Percentiles rank a stretch among this genome's conserved stretches.
These are phyloP conservation scores for Callinectes sapidus DNA, from an alignment of 2,888 invertebrate species.

Conservation along the genomic window DNA sequence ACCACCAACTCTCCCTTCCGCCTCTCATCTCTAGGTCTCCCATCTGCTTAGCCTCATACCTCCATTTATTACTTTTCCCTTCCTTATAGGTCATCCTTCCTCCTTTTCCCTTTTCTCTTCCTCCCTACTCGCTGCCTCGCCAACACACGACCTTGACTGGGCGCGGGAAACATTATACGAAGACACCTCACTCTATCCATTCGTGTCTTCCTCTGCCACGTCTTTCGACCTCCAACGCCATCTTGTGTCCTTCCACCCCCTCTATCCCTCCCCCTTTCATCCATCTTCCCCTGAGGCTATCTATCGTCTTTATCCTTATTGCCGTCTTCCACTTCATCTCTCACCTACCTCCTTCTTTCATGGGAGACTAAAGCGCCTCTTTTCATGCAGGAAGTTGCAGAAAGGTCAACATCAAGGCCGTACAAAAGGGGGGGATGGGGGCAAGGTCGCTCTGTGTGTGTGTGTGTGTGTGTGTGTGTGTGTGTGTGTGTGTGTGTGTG, in stretches of 20 bases:
- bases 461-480: slow-evolving; percentile 30
- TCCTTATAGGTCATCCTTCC: background rate
- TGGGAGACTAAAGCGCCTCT: background rate
- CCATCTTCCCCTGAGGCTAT: background rate
- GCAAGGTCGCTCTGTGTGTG: slow-evolving; percentile 16
- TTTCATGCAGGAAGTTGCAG: slow-evolving; percentile 5
- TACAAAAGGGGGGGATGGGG: background rate
- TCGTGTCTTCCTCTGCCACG: background rate
- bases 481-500: slow-evolving; percentile 37
- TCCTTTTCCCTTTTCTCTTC: background rate
- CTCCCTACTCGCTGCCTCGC: background rate
- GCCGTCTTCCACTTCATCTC: background rate
- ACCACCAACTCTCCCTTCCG: background rate
- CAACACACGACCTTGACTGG: background rate
- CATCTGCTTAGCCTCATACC: background rate
- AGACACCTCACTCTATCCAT: background rate
- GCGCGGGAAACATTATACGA: background rate
- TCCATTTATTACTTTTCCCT: background rate
- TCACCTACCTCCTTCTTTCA: background rate
- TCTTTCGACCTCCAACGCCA: background rate
- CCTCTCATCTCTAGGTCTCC: background rate
- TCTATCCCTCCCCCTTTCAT: background rate
- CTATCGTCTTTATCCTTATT: background rate
- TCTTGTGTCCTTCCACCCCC: background rate
- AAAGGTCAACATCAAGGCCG: slow-evolving; percentile 6